These are phyloP conservation scores for Romanogobio albipinnatus DNA, from an alignment of 2,113 vertebrate genomes.

Conservation along the genomic window DNA sequence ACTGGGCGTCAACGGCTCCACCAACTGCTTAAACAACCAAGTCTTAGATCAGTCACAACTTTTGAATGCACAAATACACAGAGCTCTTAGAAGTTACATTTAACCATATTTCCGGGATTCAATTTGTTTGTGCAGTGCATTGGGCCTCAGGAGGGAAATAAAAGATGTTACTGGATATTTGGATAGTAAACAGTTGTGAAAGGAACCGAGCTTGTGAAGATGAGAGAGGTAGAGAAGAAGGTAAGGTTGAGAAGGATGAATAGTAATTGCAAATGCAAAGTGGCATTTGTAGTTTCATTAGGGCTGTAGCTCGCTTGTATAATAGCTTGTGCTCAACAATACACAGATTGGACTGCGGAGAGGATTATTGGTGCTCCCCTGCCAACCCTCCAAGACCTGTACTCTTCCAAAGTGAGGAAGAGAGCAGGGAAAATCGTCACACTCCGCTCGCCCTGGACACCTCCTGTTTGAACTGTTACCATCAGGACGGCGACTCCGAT, in stretches of 20 bases:
- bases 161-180: slow-evolving; percentile 15
- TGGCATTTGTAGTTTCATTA: slow-evolving; percentile 9
- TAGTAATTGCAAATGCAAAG: slow-evolving; percentile 26
- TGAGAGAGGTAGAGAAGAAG: background rate
- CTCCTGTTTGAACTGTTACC: no score
- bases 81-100: background rate
- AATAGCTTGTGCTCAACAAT: background rate
- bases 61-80: background rate
- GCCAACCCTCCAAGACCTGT: no score
- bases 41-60: slow-evolving; percentile 20
- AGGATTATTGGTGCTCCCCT: no score
- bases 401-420: no score
- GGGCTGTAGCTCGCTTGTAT: background rate
- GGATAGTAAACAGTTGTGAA: background rate
- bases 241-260: background rate
- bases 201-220: background rate
- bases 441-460: no score
- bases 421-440: no score
- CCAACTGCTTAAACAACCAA: slow-evolving; percentile 69
- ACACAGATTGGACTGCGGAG: no score
- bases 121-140: background rate
- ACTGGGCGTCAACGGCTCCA: slow-evolving; percentile 85
- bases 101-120: background rate
- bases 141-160: background rate
- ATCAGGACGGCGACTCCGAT: no score